Base-by-base conservation (phyloP, 2,113 vertebrate genomes). In the Alligator mississippiensis region DNA sequence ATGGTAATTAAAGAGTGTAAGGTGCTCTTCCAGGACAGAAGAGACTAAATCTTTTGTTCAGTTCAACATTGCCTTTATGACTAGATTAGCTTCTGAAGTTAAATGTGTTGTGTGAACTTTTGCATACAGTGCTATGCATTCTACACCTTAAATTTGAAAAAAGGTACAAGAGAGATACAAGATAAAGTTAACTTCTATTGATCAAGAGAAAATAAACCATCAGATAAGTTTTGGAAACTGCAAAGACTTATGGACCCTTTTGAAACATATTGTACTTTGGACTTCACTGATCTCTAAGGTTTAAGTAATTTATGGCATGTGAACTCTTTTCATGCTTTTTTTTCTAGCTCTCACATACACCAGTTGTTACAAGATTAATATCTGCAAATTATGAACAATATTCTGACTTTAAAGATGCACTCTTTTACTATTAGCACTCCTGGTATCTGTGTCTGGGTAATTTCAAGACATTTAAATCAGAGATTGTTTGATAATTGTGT, bases 51-150 rank as follows among this genome's bases (percentile, higher is more conserved):
- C 58, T 84, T 80, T 77, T 55, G 5, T 38, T 16, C 9, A 58
- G 12, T 72, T 83, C 6, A 22, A 3, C 0, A 0, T 91, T 47
- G 3, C 24, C 38, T 30, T 1, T 1, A 11, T 80, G 47, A 34
- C 4, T 27, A 55, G 16, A 70, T 60, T 9, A 24, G 11, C 11
- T 57, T 34, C n/a, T 4, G 66, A 14, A 82, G 5, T 80, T 80
- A 84, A 63, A 27, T 72, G 27, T 16, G 47, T 80, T 34, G 4
- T 62, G 34, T 84, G 34, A 64, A 6, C 80, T 72, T 81, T 81
- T 34, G 7, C 24, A 72, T 34, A 38, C 55, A 19, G 13, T 76
- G 47, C 57, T 84, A 91, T 55, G 79, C 38, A 19, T 84, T 22
- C 57, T 84, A 91, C 55, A 82, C 38, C 24, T 84, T 22, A 10